Evolutionary conservation across 2,888 invertebrate species (phyloP), one percentile per base, ranked within the genome.

Genomic region (Callosobruchus maculatus): DNA sequence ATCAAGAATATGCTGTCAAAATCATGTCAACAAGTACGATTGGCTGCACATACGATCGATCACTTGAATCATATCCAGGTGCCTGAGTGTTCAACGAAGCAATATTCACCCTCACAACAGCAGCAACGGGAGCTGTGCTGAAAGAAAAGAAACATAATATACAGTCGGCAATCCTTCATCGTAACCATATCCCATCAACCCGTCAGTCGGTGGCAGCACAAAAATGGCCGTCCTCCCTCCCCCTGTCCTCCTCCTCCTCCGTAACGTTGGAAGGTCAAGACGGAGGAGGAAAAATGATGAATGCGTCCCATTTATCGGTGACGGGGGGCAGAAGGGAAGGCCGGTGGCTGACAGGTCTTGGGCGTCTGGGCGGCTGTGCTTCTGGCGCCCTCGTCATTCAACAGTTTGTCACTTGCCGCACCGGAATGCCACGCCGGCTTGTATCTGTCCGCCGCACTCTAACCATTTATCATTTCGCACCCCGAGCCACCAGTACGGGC

Each of bases 381-480:
- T n/a, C n/a, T n/a, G 79, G 81, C 81, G 79, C 79, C 84, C 82
- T 82, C 83, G 84, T 85, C 84, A 83, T 84, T 85, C 84, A 85
- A 82, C 85, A 84, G 84, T 83, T 84, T 85, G 84, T 84, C 85
- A 83, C 80, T 77, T 80, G 22, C 13, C 22, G 5, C 68, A 68
- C 68, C 7, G 22, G n/a, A 2, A 67, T 67, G 20, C n/a, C n/a
- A 22, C 9, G 9, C 68, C 21, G 68, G 68, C 68, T 68, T 68
- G 68, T 68, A 68, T 68, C 22, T 68, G 68, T 22, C 22, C 13
- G 68, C 21, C 68, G 22, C 68, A 68, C 68, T 68, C 68, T 9
- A 68, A 21, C 68, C 68, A 68, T 68, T 68, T 68, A 68, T 68
- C 68, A 68, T 68, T 21, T 68, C 21, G 7, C 21, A 21, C 21